Evolutionary conservation across 2,113 vertebrate genomes (phyloP).

Genomic region (Eira barbara): DNA sequence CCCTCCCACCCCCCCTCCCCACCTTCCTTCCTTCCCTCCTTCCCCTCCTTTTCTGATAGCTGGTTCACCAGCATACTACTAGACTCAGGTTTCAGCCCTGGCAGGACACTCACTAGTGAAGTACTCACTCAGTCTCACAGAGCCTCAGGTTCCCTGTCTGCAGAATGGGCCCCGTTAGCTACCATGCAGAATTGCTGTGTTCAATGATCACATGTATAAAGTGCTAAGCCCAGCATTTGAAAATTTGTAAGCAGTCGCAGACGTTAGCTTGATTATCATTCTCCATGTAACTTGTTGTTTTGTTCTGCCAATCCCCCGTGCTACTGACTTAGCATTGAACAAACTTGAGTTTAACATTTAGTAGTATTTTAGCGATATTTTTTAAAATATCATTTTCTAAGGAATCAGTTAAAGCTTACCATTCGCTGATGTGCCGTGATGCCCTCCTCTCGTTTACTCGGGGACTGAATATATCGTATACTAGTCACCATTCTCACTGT

Average conservation of each 20-base stretch:
- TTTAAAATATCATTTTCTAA: not conserved
- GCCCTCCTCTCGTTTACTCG: not conserved
- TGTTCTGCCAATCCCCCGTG: not conserved
- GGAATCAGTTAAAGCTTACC: not conserved
- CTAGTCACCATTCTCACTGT: not conserved
- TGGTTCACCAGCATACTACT: not conserved
- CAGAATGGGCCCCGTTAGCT: not conserved
- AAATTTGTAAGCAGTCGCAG: not conserved
- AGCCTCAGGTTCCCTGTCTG: not conserved
- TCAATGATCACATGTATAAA: not conserved
- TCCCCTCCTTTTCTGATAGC: not conserved
- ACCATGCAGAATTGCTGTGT: no score
- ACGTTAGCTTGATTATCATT: not conserved
- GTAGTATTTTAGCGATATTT: not conserved
- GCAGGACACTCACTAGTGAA: not conserved
- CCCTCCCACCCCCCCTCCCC: not conserved
- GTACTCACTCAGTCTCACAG: not conserved
- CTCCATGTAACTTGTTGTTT: not conserved
- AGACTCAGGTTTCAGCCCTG: not conserved
- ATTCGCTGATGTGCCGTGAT: not conserved
- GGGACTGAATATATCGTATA: fast-evolving
- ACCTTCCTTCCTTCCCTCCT: not conserved
- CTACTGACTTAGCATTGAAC: not conserved
- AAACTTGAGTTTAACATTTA: not conserved
- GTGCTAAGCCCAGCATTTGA: not conserved